Evolutionary conservation across 2,888 invertebrate genomes (phyloP).

Genomic region (Metallyticus violacea): DNA sequence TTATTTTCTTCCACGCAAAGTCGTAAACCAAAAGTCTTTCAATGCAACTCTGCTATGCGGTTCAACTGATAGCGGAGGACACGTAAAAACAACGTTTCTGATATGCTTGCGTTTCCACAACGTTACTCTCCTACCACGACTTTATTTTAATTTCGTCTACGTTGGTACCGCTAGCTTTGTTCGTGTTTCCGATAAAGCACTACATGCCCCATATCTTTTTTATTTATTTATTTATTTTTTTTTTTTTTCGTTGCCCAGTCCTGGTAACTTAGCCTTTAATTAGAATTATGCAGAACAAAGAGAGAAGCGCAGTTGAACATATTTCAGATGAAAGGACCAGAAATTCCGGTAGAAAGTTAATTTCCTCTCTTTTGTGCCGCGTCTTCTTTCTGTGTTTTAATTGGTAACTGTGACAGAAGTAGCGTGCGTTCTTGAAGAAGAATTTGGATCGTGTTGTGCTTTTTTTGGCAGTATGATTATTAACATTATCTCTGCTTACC

Average conservation of each 20-base stretch:
- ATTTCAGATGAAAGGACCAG: background rate
- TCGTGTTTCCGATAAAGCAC: background rate
- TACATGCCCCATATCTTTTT: too few relatives aligned
- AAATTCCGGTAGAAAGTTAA: background rate
- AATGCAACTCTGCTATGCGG: too few relatives aligned
- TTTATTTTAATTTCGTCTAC: background rate
- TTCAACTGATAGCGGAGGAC: background rate
- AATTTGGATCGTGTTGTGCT: background rate
- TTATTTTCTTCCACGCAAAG: background rate
- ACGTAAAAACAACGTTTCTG: background rate
- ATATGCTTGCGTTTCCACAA: too few relatives aligned
- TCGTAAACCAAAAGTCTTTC: too few relatives aligned
- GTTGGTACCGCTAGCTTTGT: background rate
- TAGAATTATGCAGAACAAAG: background rate
- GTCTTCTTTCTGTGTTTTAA: too few relatives aligned
- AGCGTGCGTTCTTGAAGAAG: background rate
- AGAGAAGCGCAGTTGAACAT: background rate
- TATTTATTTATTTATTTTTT: too few relatives aligned
- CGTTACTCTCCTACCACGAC: too few relatives aligned
- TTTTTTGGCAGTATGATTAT: background rate
- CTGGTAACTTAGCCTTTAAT: background rate
- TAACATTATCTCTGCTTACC: background rate
- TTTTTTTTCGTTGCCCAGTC: too few relatives aligned
- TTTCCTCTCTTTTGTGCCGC: too few relatives aligned
- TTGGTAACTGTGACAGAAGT: background rate